Conservation (phyloP, 2,888 invertebrate species). For the Imbricaverruca yamaguchii region DNA sequence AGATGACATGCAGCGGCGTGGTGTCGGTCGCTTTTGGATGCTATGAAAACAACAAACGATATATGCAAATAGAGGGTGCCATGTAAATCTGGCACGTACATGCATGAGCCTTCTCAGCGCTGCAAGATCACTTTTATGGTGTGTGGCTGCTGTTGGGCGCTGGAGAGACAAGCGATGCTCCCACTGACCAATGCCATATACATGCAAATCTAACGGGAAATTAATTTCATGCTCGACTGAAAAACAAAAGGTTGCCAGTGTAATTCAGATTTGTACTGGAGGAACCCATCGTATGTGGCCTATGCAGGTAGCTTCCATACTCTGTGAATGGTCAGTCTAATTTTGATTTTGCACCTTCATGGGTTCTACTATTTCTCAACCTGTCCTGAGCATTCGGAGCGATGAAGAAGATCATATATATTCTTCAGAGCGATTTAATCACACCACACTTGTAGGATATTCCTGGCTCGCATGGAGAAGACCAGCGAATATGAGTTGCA, state of each 20-base stretch:
- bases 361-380: not conserved
- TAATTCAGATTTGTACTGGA: constrained; percentile 8
- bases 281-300: not conserved
- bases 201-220: constrained; percentile 11
- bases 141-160: not conserved
- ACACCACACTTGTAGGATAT: too few species aligned
- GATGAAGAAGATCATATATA: not conserved
- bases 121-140: not conserved
- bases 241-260: not conserved
- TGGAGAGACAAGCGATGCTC: not conserved
- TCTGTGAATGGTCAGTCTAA: not conserved
- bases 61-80: not conserved
- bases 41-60: not conserved
- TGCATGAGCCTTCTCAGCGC: not conserved
- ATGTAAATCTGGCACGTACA: not conserved
- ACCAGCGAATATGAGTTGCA: too few species aligned
- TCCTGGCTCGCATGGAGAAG: too few species aligned
- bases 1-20: not conserved
- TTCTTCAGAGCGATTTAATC: not conserved
- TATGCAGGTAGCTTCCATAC: not conserved
- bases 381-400: not conserved
- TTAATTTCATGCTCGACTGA: not conserved
- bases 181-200: not conserved
- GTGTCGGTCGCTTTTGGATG: not conserved
- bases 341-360: not conserved